phyloP scores from a whole-genome alignment of 2,888 invertebrate species.

The Mylabris sibirica region DNA sequence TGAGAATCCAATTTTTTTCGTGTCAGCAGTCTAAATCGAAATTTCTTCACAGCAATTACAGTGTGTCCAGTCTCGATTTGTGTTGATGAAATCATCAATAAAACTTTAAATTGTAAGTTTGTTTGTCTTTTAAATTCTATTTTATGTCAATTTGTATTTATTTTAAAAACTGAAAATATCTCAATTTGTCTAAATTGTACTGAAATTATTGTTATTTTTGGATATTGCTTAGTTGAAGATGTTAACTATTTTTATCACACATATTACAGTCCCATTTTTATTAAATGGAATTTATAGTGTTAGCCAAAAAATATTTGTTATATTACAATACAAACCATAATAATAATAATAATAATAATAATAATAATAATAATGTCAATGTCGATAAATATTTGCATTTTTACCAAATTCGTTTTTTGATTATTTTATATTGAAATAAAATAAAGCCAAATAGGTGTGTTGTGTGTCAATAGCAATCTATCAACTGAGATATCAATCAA shows the following conservation, averaged over 20 bases:
- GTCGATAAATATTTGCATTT: neutral
- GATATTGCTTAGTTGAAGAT: neutral
- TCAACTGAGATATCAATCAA: constrained; percentile 1
- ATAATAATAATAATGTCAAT: neutral
- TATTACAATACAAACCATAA: neutral
- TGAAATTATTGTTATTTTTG: neutral
- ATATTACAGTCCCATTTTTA: neutral
- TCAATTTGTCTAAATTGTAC: neutral
- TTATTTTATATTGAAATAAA: neutral
- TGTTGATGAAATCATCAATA: too few relatives aligned
- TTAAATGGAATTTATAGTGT: neutral
- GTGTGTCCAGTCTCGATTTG: too few relatives aligned
- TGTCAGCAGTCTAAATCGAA: too few relatives aligned
- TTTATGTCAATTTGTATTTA: too few relatives aligned
- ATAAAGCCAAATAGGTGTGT: neutral
- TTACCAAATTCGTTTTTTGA: neutral
- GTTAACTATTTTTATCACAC: neutral
- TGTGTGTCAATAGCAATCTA: neutral
- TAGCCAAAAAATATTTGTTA: neutral
- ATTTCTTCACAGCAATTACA: too few relatives aligned
- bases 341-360: neutral
- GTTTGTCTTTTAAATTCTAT: too few relatives aligned
- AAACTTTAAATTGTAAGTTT: too few relatives aligned
- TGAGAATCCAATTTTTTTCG: too few relatives aligned
- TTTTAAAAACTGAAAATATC: too few relatives aligned